These are phyloP conservation scores for Chlorospingus semifuscus DNA, from an alignment of 2,797 vertebrate species.

Conservation along the genomic window DNA sequence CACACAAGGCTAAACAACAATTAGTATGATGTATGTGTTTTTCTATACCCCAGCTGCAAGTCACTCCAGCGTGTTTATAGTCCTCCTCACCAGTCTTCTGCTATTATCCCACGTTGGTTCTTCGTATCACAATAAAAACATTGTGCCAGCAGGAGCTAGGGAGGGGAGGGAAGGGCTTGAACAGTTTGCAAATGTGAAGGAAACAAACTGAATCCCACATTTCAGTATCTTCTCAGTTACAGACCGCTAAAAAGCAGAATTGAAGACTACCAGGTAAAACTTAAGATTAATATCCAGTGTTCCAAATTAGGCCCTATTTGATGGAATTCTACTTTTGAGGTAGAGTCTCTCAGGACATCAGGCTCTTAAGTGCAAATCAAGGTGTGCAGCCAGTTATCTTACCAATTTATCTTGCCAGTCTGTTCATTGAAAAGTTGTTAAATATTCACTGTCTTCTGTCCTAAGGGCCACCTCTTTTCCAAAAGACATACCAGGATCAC, in stretches of 20 bases:
- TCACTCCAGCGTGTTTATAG: not conserved
- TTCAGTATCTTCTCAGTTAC: not conserved
- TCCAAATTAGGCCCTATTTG: not conserved
- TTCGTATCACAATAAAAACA: not conserved
- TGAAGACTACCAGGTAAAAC: not conserved
- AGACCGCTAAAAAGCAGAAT: not conserved
- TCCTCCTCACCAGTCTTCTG: not conserved
- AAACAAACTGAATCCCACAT: not conserved
- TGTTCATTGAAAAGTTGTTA: not conserved
- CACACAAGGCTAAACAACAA: not conserved
- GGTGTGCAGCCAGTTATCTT: not conserved
- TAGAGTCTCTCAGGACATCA: not conserved
- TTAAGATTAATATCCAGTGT: not conserved
- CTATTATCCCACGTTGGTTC: not conserved
- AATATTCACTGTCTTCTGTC: rapidly evolving
- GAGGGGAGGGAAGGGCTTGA: not conserved
- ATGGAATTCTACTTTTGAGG: not conserved
- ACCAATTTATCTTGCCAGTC: not conserved
- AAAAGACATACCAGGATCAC: constrained; percentile 78
- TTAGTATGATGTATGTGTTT: not conserved
- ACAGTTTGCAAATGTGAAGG: not conserved
- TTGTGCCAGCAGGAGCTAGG: not conserved
- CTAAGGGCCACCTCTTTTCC: constrained; percentile 13
- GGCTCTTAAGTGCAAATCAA: not conserved
- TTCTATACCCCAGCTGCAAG: constrained; percentile 25